These are phyloP conservation scores for Anolis carolinensis DNA, from an alignment of 2,113 vertebrate genomes.

Conservation along the genomic window DNA sequence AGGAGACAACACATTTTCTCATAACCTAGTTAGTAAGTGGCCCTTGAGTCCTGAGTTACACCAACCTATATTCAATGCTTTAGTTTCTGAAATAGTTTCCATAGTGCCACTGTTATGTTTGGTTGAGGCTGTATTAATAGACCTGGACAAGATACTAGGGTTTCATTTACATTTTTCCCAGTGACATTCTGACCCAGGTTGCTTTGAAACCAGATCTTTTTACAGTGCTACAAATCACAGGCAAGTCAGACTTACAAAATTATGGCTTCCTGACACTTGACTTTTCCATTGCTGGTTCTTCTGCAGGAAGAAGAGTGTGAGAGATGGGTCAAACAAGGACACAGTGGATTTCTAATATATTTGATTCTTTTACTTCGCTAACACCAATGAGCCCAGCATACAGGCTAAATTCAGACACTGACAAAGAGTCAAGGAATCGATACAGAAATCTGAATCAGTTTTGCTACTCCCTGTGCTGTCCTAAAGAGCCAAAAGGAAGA, in stretches of 20 bases:
- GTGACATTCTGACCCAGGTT: conserved; percentile 26
- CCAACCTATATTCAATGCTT: not conserved
- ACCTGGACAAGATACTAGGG: conserved; percentile 3
- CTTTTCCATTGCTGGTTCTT: not conserved
- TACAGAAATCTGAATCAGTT: not conserved
- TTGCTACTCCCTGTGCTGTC: not conserved
- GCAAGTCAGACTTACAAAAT: conserved; percentile 26
- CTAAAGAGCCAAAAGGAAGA: not conserved
- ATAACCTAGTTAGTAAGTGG: not conserved
- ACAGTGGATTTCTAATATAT: not conserved
- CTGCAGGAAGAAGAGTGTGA: conserved; percentile 19
- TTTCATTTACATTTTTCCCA: conserved; percentile 41
- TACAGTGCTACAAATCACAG: conserved; percentile 43
- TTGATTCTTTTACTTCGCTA: conserved; percentile 3
- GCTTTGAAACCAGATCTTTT: conserved; percentile 38
- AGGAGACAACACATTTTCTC: not conserved
- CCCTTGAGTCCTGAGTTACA: no score
- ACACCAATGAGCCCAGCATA: not conserved
- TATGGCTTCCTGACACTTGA: conserved; percentile 27
- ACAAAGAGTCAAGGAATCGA: not conserved
- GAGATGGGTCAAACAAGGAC: conserved; percentile 47
- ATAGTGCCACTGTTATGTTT: not conserved
- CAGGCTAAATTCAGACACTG: not conserved
- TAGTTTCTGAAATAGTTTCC: conserved; percentile 6
- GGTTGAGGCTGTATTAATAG: conserved; percentile 8